phyloP scores from a whole-genome alignment of 23 tunicate genomes.

The Clavelina lepadiformis region DNA sequence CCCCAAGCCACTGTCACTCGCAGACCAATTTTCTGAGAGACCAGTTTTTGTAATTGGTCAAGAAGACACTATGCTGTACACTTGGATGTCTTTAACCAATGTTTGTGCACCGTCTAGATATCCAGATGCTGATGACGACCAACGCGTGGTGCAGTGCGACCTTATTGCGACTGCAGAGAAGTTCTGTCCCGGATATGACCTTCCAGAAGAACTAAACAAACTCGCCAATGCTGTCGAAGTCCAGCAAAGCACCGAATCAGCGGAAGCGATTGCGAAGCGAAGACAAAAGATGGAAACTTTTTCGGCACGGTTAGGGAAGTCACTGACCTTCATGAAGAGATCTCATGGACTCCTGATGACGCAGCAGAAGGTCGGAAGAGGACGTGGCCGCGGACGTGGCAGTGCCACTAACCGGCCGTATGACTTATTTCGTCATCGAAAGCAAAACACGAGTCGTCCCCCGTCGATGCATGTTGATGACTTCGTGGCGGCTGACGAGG shows the following conservation, averaged over 20 bases:
- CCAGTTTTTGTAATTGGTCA: constrained; percentile 36
- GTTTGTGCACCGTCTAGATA: background rate
- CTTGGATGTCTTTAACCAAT: constrained; percentile 30
- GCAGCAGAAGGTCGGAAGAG: constrained; percentile 28
- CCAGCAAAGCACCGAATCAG: constrained; percentile 41
- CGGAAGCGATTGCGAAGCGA: constrained; percentile 45
- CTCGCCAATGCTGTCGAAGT: constrained; percentile 59
- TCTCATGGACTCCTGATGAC: constrained; percentile 69
- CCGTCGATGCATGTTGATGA: constrained; percentile 99
- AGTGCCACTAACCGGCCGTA: constrained; percentile 54
- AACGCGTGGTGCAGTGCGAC: constrained; percentile 48
- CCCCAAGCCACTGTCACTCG: constrained; percentile 31
- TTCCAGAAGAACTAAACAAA: constrained; percentile 53
- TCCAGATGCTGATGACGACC: constrained; percentile 1
- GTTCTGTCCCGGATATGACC: constrained; percentile 66
- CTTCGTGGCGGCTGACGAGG: constrained; percentile 89
- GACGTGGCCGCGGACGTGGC: constrained; percentile 75
- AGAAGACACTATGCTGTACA: constrained; percentile 27
- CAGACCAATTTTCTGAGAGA: constrained; percentile 47
- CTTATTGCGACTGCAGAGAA: constrained; percentile 62
- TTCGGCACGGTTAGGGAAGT: constrained; percentile 56
- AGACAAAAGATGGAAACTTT: constrained; percentile 58
- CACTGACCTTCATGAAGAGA: constrained; percentile 71
- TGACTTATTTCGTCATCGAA: constrained; percentile 87
- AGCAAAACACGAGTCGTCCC: constrained; percentile 93